Evolutionary conservation across 2,113 vertebrate genomes (phyloP).

Genomic region (Gallinago media): DNA sequence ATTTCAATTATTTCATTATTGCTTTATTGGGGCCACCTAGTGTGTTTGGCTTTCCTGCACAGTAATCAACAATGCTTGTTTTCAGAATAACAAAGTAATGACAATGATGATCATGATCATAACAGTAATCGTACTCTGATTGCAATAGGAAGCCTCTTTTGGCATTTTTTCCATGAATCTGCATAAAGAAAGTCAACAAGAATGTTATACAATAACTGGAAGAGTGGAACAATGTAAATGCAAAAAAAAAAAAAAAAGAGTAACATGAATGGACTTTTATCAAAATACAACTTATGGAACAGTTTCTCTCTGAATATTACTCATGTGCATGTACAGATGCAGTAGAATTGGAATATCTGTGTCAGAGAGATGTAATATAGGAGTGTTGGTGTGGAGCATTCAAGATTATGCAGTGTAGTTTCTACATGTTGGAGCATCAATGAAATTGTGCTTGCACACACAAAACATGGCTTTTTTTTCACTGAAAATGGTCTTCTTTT

Average conservation of each 20-base stretch:
- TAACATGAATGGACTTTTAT: not conserved
- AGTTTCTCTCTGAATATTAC: not conserved
- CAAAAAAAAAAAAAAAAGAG: not conserved
- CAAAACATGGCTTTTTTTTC: not conserved
- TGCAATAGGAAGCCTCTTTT: not conserved
- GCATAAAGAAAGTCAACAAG: not conserved
- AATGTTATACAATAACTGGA: not conserved
- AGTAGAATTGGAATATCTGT: not conserved
- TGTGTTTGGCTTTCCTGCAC: not conserved
- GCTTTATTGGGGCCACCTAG: not conserved
- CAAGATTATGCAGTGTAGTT: not conserved
- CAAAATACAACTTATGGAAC: not conserved
- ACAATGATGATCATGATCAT: not conserved
- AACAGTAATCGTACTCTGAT: not conserved
- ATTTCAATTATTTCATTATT: not conserved
- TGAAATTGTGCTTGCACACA: not conserved
- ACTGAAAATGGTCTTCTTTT: not conserved
- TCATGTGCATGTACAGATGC: too few relatives aligned
- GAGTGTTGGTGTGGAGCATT: not conserved
- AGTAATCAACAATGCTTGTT: not conserved
- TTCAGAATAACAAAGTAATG: not conserved
- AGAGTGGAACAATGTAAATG: not conserved
- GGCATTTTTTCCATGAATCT: not conserved
- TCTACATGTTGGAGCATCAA: not conserved
- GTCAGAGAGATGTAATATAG: not conserved